Base-by-base conservation (phyloP, 2,113 vertebrate genomes). In the Ammodytes dubius region DNA sequence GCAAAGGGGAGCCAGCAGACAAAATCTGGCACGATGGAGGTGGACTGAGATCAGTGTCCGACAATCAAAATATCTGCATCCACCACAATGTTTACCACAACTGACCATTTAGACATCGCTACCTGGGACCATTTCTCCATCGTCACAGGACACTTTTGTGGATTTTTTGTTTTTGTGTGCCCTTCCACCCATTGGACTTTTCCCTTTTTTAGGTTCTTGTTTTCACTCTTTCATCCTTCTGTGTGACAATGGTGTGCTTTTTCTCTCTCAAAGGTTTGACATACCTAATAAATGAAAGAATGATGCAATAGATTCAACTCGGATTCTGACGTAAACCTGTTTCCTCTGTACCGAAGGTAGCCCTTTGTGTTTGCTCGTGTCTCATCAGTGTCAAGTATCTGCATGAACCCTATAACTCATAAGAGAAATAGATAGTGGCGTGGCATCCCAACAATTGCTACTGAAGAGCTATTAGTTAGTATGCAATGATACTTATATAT, bases 1-100 rank as follows among this genome's bases (percentile, higher is more conserved):
- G 12, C 92, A 57, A 92, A 95, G 7, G 95, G 82, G 87, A 93
- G 89, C 61, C 96, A 96, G 91, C 96, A 95, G 65, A 86, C 93
- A 56, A 97, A 96, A 85, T 92, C 95, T 64, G 90, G 84, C 54
- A 86, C 95, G 0, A 98, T 99, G 97, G 97, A 99, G 88, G 94
- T 98, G 94, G 96, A 99, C 96, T 99, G 96, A 96, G 70, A 84
- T 79, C 76, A 58, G 56, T 37, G 42, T 74, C 85, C 65, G 67
- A 61, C 4, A 60, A 4, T 12, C 52, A 68, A 60, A 49, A 76
- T 27, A 27, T 81, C 58, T 8, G 53, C 72, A 85, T 15, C 81
- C 91, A 89, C 80, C 78, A 47, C 88, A 74, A 53, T 59, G 8
- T 69, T 85, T 61, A 59, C 61, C 75, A 86, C 77, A 68, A 70